A percentile compares a stretch with the other conserved stretches of the same genome.
Conservation (phyloP, 1,140 invertebrate species). For the Philaenus spumarius region DNA sequence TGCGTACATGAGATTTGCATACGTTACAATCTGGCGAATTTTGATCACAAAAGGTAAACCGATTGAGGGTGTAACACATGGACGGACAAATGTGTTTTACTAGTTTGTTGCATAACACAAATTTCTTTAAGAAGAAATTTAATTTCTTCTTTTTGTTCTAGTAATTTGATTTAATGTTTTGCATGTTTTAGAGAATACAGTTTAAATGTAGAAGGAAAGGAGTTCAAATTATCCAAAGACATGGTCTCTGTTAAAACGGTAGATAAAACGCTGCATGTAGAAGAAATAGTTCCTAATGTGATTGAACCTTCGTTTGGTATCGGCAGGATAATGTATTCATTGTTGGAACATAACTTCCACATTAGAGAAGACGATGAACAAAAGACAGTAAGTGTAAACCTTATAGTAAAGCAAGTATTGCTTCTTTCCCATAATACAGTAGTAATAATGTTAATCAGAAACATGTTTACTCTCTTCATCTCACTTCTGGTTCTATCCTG, state of each 20-base stretch:
- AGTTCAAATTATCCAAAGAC: conserved; percentile 61
- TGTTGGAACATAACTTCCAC: conserved; percentile 95
- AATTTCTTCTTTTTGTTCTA: not conserved
- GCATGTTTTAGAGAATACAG: conserved; percentile 38
- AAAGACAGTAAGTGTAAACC: conserved; percentile 60
- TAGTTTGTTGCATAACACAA: too few species aligned
- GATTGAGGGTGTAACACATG: too few species aligned
- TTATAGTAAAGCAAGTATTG: too few species aligned
- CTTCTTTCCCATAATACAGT: too few species aligned
- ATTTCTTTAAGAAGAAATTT: not conserved
- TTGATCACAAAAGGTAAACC: too few species aligned
- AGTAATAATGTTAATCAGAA: too few species aligned
- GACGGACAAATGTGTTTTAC: too few species aligned
- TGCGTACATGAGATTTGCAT: too few species aligned
- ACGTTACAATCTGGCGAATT: too few species aligned
- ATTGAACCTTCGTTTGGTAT: conserved; percentile 99
- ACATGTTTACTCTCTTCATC: too few species aligned
- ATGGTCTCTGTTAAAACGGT: conserved; percentile 73
- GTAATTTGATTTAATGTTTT: too few species aligned
- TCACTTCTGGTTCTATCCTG: too few species aligned
- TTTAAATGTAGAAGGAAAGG: conserved; percentile 49
- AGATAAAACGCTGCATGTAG: conserved; percentile 88
- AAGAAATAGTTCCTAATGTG: conserved; percentile 95
- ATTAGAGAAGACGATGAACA: conserved; percentile 90
- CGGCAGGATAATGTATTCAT: conserved; percentile 92